Base-by-base conservation (phyloP, 2,888 invertebrate species). In the Ophion ellenae region DNA sequence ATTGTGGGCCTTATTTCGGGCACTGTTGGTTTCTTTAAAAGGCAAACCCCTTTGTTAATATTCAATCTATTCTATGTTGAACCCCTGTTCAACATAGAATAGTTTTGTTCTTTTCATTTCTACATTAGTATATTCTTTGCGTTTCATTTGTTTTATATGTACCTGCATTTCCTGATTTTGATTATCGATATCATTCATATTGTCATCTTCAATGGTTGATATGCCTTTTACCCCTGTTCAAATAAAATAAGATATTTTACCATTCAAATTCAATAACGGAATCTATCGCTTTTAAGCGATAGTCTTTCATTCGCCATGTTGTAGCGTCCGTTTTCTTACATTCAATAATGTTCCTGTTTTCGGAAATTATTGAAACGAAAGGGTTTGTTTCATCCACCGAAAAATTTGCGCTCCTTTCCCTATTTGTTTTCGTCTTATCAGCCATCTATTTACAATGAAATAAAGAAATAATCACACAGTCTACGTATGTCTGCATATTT, bases 381-480 rank as follows among this genome's bases (percentile, higher is more conserved):
- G 17, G n/a, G 14, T 74, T 14, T 53, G 20, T 74, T 47, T 74
- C 74, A 17, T 61, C 24, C 2, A 32, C 1, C 11, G 74, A 74
- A 45, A 74, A 74, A 74, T 74, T 74, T 2, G 74, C 17, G 32
- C 32, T 14, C 28, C 74, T 74, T 74, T 74, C 63, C 36, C 63
- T 32, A n/a, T 59, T 74, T 28, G 10, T 45, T 61, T 61, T 59
- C n/a, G 73, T 11, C 9, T 64, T 28, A 64, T 32, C 24, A 28
- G 64, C 32, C 64, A 24, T 32, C 57, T 59, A n/a, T 59, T 7
- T 2, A 59, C 2, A 59, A 59, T 45, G 1, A 6, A 45, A 10
- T 45, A 45, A 45, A 45, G 6, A 45, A 45, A 45, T 45, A 9
- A 45, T 59, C 5, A 59, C 59, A 59, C 17, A n/a, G 7, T 17